phyloP scores from a whole-genome alignment of 2,113 vertebrate species.

The Fregetta grallaria region DNA sequence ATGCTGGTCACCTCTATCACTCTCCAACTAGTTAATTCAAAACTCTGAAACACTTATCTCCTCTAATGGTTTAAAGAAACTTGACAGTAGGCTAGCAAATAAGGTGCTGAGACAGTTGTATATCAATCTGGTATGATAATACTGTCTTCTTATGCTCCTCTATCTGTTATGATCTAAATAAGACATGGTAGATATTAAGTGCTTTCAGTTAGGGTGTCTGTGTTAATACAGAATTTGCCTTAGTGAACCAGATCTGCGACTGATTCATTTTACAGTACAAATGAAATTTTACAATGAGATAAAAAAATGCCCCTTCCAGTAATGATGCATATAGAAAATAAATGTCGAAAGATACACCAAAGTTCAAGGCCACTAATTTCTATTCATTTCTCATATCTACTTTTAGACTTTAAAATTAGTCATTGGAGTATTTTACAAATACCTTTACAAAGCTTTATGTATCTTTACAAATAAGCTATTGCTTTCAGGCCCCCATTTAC shows the following conservation, averaged over 20 bases:
- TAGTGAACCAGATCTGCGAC: background rate
- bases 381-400: background rate
- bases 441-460: background rate
- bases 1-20: background rate
- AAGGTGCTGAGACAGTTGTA: background rate
- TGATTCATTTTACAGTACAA: background rate
- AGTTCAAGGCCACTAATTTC: background rate
- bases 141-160: background rate
- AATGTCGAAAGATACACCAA: background rate
- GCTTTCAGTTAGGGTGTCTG: background rate
- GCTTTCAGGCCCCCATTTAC: background rate
- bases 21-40: background rate
- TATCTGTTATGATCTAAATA: background rate
- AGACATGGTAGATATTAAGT: background rate
- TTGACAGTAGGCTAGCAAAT: background rate
- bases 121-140: background rate
- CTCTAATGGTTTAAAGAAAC: background rate
- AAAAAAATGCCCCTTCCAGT: background rate
- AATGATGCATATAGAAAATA: background rate
- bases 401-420: background rate
- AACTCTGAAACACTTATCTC: background rate
- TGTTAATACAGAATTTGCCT: background rate
- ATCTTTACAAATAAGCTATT: background rate
- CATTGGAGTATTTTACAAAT: background rate
- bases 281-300: background rate